Evolutionary conservation across 30 jellyfish, hydroid and myxozoan genomes (phyloP), one percentile per base, ranked within the genome.

Genomic region (Catostylus mosaicus): DNA sequence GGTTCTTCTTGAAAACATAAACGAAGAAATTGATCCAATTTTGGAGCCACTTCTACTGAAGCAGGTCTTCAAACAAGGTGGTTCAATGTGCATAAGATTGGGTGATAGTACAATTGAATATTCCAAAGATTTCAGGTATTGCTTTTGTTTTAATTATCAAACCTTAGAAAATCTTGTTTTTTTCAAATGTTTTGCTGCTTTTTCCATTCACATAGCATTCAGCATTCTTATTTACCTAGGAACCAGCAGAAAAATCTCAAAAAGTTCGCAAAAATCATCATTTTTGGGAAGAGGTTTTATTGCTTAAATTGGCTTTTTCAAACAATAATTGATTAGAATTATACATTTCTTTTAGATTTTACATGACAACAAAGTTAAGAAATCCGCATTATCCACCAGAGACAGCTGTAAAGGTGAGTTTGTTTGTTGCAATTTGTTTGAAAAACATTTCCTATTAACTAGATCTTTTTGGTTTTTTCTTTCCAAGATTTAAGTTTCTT

Each of bases 301-400:
- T n/a, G n/a, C n/a, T n/a, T n/a, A n/a, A n/a, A n/a, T n/a, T n/a
- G n/a, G n/a, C n/a, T n/a, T n/a, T n/a, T n/a, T n/a, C n/a, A n/a
- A n/a, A n/a, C n/a, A n/a, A n/a, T n/a, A n/a, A n/a, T n/a, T n/a
- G n/a, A n/a, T n/a, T n/a, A n/a, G n/a, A n/a, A n/a, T n/a, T n/a
- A n/a, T n/a, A n/a, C n/a, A n/a, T n/a, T n/a, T n/a, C 36, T 70
- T 35, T 38, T 59, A 95, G 99, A 63, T 95, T 95, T 79, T 95
- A 95, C 90, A 95, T 95, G 90, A 95, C 99, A 74, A 95, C 99
- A 1, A 95, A 95, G 66, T 77, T 95, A 68, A 36, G 97, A 73
- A 95, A 95, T 71, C 99, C 99, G 0, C 97, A 95, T 60, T 95
- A 95, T 65, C 99, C 97, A 34, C 99, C 99, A 60, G 99, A 95